A percentile compares a stretch with the other conserved stretches of the same genome.
These are phyloP conservation scores for Schrankia costaestrigalis DNA, from an alignment of 2,888 invertebrate species.

Conservation along the genomic window DNA sequence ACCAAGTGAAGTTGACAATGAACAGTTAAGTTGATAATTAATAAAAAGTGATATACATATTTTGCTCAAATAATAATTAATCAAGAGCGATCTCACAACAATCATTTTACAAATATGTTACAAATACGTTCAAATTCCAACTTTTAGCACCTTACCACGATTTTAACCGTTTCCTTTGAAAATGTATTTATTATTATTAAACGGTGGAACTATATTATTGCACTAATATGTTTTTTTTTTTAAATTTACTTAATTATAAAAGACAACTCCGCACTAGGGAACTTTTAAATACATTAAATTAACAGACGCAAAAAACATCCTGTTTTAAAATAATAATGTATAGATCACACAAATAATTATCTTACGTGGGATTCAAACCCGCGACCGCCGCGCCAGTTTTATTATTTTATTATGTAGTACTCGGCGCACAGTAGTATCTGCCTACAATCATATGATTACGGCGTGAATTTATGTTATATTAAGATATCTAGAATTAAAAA, in stretches of 20 bases:
- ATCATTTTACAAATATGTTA: no score
- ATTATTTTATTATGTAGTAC: no score
- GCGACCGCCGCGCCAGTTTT: no score
- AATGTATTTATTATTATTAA: conserved; percentile 18
- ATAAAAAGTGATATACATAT: not conserved
- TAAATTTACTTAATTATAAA: not conserved
- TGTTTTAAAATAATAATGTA: not conserved
- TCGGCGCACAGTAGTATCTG: no score
- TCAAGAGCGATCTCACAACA: conserved; percentile 27
- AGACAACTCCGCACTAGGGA: not conserved
- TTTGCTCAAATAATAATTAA: not conserved
- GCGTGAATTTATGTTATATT: no score
- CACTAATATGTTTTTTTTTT: not conserved
- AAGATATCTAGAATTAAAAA: no score
- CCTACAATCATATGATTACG: no score
- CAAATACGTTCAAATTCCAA: conserved; percentile 10
- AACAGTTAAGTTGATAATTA: not conserved
- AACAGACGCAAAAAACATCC: no score
- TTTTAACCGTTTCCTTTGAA: conserved; percentile 30
- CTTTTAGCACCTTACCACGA: conserved; percentile 31
- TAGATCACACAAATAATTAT: not conserved
- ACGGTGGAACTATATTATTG: not conserved
- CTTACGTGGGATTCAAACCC: not conserved
- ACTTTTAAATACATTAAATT: no score
- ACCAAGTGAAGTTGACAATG: not conserved